Percentiles rank a stretch among this genome's conserved stretches.
Evolutionary conservation across 2,113 vertebrate species (phyloP).

Genomic region (Dinomys branickii): DNA sequence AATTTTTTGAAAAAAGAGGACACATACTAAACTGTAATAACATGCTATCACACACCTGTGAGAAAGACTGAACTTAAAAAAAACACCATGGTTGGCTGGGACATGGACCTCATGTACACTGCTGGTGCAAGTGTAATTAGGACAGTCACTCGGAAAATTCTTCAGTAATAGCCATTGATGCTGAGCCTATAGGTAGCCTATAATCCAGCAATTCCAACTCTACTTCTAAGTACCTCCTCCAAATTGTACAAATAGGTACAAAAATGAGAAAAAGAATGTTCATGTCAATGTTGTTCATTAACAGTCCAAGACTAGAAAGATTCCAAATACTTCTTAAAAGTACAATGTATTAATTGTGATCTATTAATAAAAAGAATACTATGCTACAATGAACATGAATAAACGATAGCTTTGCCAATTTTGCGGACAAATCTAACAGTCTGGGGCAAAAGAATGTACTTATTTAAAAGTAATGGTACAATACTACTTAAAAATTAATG

Average conservation of each 20-base stretch:
- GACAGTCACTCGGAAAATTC: neutral
- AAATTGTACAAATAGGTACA: neutral
- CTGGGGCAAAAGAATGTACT: neutral
- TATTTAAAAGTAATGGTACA: slow-evolving; percentile 5
- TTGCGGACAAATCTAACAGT: neutral
- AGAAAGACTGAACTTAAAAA: slow-evolving; percentile 40
- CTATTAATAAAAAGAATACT: neutral
- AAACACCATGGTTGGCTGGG: neutral
- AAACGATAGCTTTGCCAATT: neutral
- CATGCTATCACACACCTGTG: neutral
- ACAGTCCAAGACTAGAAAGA: neutral
- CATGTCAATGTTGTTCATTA: neutral
- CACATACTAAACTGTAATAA: neutral
- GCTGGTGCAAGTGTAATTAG: neutral
- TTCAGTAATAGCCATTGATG: neutral
- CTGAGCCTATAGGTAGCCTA: neutral
- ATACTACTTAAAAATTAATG: neutral
- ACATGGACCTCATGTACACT: neutral
- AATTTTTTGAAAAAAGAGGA: neutral
- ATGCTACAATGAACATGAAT: neutral
- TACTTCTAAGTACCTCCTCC: neutral
- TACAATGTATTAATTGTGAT: neutral
- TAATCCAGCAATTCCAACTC: neutral
- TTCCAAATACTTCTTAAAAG: slow-evolving; percentile 38
- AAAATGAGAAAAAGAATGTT: slow-evolving; percentile 7